Evolutionary conservation across 2,113 vertebrate species (phyloP).

Genomic region (Piaya cayana): DNA sequence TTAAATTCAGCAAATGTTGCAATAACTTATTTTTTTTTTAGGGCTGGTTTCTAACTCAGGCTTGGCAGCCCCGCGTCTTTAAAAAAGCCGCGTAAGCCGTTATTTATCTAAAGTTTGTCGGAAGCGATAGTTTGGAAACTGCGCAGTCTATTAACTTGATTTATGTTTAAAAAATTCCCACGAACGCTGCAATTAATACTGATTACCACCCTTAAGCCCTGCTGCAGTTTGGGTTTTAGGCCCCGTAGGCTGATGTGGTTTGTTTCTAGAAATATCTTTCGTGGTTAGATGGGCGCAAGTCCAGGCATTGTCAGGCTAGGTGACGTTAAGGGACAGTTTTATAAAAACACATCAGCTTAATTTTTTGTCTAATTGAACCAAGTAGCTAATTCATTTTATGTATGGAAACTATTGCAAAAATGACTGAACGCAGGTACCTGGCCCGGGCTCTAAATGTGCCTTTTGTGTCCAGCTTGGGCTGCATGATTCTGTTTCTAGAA

Average conservation of each 20-base stretch:
- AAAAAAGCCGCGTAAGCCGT: conserved; percentile 23
- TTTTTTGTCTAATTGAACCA: neutral
- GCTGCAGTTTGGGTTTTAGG: neutral
- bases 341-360: neutral
- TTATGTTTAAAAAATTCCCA: conserved; percentile 26
- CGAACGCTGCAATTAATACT: conserved; percentile 30
- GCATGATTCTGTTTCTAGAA: neutral
- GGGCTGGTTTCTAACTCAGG: neutral
- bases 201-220: conserved; percentile 5
- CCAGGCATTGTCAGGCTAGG: neutral
- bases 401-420: neutral
- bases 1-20: neutral
- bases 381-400: neutral
- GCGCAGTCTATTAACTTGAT: conserved; percentile 22
- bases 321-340: neutral
- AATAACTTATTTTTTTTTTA: neutral
- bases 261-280: neutral
- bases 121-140: conserved; percentile 10
- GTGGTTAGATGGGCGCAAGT: neutral
- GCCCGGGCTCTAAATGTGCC: neutral
- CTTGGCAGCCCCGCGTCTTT: conserved; percentile 11
- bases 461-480: neutral
- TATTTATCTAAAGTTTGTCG: conserved; percentile 29
- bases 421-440: neutral
- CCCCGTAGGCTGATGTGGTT: neutral